These are phyloP conservation scores for Metacarcinus magister DNA, from an alignment of 2,888 invertebrate species.

Conservation along the genomic window DNA sequence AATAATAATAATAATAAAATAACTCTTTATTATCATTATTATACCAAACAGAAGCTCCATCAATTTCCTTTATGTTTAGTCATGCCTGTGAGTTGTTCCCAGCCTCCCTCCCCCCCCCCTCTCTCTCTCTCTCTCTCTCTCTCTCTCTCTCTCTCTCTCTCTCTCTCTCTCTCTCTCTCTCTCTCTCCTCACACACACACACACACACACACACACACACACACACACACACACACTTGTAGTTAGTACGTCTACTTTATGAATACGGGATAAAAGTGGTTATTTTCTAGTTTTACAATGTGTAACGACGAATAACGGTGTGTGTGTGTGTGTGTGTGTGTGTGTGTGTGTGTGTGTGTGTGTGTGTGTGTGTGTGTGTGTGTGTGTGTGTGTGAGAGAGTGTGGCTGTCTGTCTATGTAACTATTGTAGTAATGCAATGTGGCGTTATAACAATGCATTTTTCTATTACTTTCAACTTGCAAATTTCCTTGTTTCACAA, in stretches of 20 bases:
- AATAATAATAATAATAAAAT: no score
- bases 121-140: neutral
- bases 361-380: no score
- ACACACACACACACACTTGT: constrained; percentile 37
- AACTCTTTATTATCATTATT: neutral
- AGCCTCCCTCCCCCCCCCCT: no score
- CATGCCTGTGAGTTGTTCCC: no score
- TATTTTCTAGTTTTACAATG: constrained; percentile 5
- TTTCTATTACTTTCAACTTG: neutral
- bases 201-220: neutral
- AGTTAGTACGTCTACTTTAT: neutral
- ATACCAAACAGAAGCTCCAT: neutral
- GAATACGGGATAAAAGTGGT: constrained; percentile 4
- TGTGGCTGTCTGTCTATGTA: neutral
- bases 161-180: neutral
- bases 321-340: neutral
- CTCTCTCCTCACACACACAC: neutral
- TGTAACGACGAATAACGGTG: neutral
- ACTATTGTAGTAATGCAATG: neutral
- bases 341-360: constrained; percentile 9
- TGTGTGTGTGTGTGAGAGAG: no score
- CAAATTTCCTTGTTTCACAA: neutral
- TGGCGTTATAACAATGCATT: neutral
- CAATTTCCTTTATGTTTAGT: neutral
- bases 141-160: constrained; percentile 4